Base-by-base conservation (phyloP, 2,113 vertebrate genomes). In the Stegostoma tigrinum region DNA sequence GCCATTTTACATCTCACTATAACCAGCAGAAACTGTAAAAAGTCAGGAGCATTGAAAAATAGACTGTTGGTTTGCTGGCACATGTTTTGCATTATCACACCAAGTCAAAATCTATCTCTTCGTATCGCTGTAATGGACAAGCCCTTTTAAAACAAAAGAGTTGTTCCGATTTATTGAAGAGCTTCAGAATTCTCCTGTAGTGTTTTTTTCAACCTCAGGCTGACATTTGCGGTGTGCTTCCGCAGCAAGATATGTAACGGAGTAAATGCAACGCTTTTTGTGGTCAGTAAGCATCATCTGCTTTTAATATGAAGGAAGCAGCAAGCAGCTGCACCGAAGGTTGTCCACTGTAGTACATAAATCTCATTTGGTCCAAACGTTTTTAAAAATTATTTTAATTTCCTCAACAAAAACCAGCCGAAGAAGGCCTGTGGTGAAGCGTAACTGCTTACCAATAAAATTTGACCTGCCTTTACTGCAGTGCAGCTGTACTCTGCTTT, bases 341-440 rank as follows among this genome's bases (percentile, higher is more conserved):
- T 30, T 72, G 94, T 95, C 94, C 66, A 48, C 67, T 52, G 45
- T 67, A 70, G 67, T 45, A 48, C 67, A 72, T 95, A 95, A 95
- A 95, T 95, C 94, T 95, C 94, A 8, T 95, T 45, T 52, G 68
- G 67, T 95, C 67, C 66, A 95, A 95, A 72, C 5, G 42, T 72
- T 95, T 95, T 72, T 34, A 48, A 95, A 95, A 95, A 95, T 95
- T 48, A 95, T 95, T 95, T 95, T 95, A 70, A 95, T 95, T 95
- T 95, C 94, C 94, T 95, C 94, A 70, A 95, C 94, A 52, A 95
- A 95, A 48, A 95, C 15, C 94, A 72, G 94, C 94, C 75, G 67
- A 95, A 95, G 94, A 48, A 15, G 48, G 70, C 66, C 94, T 95
- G 94, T 52, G 94, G 94, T 24, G 67, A 72, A 42, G 42, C 30